phyloP scores from a whole-genome alignment of 2,888 invertebrate species.

The Mechanitis mazaeus region DNA sequence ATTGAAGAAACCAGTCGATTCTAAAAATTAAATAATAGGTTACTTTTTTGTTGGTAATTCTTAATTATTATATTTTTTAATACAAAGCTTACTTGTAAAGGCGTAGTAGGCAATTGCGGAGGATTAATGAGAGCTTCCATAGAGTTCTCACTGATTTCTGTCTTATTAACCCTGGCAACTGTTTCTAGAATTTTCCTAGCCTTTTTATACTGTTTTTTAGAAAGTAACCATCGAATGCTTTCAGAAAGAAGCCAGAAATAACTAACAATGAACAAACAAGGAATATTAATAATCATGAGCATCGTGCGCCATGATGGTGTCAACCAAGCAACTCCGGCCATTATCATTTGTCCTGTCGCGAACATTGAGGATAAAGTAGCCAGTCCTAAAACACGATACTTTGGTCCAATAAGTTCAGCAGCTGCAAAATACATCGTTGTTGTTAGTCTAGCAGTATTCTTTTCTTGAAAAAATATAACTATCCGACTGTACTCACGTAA shows the following conservation, averaged over 20 bases:
- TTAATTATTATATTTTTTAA: background rate
- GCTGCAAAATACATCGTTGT: constrained; percentile 22
- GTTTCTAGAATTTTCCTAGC: constrained; percentile 77
- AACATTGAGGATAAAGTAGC: constrained; percentile 82
- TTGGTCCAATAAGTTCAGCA: constrained; percentile 86
- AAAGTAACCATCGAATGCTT: constrained; percentile 85
- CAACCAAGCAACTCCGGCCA: constrained; percentile 81
- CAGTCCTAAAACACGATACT: constrained; percentile 82
- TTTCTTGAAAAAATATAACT: no score
- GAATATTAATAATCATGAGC: constrained; percentile 80
- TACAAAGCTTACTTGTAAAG: constrained; percentile 12
- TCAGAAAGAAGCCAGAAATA: constrained; percentile 81
- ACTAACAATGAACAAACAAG: constrained; percentile 79
- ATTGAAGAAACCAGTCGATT: constrained; percentile 45
- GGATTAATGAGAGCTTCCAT: constrained; percentile 58
- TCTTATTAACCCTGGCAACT: constrained; percentile 79
- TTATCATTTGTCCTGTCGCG: constrained; percentile 81
- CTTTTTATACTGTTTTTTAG: constrained; percentile 78
- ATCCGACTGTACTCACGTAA: no score
- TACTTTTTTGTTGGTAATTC: background rate
- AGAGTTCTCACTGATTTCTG: constrained; percentile 72
- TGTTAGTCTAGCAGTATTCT: no score
- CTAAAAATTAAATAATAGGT: background rate
- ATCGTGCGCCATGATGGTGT: constrained; percentile 82
- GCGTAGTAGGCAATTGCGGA: background rate